phyloP scores from a whole-genome alignment of 1,140 invertebrate species.

The Drosophila chauvacae region DNA sequence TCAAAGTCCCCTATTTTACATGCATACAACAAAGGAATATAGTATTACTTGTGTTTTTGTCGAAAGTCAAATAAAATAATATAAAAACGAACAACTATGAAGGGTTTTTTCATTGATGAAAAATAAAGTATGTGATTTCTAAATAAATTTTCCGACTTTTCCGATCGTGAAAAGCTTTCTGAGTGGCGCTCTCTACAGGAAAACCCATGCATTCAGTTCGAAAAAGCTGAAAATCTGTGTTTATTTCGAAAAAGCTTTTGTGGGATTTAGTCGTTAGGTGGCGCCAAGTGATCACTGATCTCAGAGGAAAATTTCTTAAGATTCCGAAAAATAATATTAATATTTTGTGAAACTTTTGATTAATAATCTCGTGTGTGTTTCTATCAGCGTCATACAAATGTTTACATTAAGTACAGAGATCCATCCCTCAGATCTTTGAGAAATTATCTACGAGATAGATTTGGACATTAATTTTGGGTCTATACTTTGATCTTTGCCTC shows the following conservation, averaged over 20 bases:
- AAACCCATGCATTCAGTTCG: slow-evolving; percentile 20
- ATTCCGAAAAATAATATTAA: slow-evolving; percentile 10
- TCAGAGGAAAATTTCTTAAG: not conserved
- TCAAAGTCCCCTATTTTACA: slow-evolving; percentile 27
- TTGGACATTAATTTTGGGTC: slow-evolving; percentile 21
- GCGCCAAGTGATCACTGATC: slow-evolving; percentile 41
- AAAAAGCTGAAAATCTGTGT: slow-evolving; percentile 38
- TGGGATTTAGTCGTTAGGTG: slow-evolving; percentile 38
- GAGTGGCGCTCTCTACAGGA: slow-evolving; percentile 45
- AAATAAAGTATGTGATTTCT: not conserved
- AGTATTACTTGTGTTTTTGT: slow-evolving; percentile 83
- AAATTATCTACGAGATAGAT: slow-evolving; percentile 12
- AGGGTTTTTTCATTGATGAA: not conserved
- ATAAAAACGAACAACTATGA: slow-evolving; percentile 48
- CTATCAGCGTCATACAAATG: slow-evolving; percentile 9
- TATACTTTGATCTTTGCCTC: slow-evolving; percentile 22
- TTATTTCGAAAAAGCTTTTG: slow-evolving; percentile 59
- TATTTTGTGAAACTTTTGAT: slow-evolving; percentile 2
- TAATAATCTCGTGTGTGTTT: slow-evolving; percentile 8
- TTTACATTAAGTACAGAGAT: slow-evolving; percentile 3
- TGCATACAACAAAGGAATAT: slow-evolving; percentile 58
- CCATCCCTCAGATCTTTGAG: slow-evolving; percentile 21
- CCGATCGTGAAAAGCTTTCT: slow-evolving; percentile 25
- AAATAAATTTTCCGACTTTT: slow-evolving; percentile 8
- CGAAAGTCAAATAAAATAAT: slow-evolving; percentile 69